Evolutionary conservation across 1,140 invertebrate species (phyloP), one percentile per base, ranked within the genome.

Genomic region (Dreissena polymorpha): DNA sequence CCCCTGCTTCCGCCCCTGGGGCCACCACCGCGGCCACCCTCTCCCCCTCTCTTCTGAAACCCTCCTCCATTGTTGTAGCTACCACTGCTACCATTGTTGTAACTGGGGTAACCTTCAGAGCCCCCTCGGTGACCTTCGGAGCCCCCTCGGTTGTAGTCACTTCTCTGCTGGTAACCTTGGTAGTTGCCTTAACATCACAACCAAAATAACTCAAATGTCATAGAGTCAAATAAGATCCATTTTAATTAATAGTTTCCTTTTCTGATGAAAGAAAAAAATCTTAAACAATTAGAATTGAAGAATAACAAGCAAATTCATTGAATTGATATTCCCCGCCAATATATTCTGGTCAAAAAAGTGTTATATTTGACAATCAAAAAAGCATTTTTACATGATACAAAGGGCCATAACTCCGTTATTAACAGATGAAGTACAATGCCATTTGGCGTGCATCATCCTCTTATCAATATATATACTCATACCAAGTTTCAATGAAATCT

Each of bases 21-120:
- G 16, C 57, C n/a, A 70, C 73, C 84, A 10, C 82, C 81, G 16
- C 75, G 18, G 27, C 81, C 65, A 10, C 86, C 83, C 53, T 85
- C 87, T 21, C 86, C 86, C 16, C 86, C 86, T 25, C 88, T 83
- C 64, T 87, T 86, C 83, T 87, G 86, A 76, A 80, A 88, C 55
- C 83, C 81, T n/a, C 75, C 74, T 51, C 83, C 70, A 71, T 79
- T 83, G 18, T 83, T 85, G 64, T 86, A 82, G 70, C 74, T 70
- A 51, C 53, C 70, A 13, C 39, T 25, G 73, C 51, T 64, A 16
- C 74, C 74, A 72, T 70, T 84, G 82, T 86, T 86, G 74, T 81
- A 84, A 10, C 85, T 84, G 69, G 88, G 89, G 71, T 85, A 90
- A 80, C 83, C 79, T 23, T 90, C 89, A n/a, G 86, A 71, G 23